phyloP scores from a whole-genome alignment of 2,888 invertebrate genomes.

The Sphecodes monilicornis region DNA sequence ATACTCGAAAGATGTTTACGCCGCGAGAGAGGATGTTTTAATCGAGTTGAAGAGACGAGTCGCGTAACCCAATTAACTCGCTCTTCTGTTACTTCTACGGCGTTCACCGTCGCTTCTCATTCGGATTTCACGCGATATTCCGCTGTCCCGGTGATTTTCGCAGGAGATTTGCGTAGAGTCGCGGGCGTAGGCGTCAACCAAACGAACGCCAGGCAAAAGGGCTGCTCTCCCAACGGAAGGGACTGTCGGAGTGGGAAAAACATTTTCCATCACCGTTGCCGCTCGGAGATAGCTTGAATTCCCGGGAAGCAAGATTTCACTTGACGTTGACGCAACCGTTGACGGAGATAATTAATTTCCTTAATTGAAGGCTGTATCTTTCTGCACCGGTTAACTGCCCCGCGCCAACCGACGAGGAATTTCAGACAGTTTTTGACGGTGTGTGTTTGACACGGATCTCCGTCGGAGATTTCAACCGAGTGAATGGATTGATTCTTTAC shows the following conservation, averaged over 20 bases:
- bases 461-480: background rate
- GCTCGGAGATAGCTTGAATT: background rate
- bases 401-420: background rate
- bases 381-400: conserved; percentile 3
- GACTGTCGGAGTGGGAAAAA: conserved; percentile 27
- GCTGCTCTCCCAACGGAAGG: conserved; percentile 11
- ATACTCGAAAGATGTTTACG: conserved; percentile 79
- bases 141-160: conserved; percentile 23
- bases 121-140: conserved; percentile 21
- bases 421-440: background rate
- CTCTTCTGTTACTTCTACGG: conserved; percentile 67
- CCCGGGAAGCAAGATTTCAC: conserved; percentile 32
- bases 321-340: conserved; percentile 32
- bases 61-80: conserved; percentile 77
- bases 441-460: background rate
- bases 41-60: conserved; percentile 80
- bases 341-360: conserved; percentile 50
- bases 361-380: conserved; percentile 34
- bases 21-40: conserved; percentile 75
- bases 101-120: conserved; percentile 8
- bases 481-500: background rate
- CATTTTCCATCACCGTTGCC: conserved; percentile 19
- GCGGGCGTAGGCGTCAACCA: conserved; percentile 58
- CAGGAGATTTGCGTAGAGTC: conserved; percentile 36
- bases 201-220: conserved; percentile 21